Evolutionary conservation across 2,797 vertebrate genomes (phyloP).

Genomic region (Falco rusticolus): DNA sequence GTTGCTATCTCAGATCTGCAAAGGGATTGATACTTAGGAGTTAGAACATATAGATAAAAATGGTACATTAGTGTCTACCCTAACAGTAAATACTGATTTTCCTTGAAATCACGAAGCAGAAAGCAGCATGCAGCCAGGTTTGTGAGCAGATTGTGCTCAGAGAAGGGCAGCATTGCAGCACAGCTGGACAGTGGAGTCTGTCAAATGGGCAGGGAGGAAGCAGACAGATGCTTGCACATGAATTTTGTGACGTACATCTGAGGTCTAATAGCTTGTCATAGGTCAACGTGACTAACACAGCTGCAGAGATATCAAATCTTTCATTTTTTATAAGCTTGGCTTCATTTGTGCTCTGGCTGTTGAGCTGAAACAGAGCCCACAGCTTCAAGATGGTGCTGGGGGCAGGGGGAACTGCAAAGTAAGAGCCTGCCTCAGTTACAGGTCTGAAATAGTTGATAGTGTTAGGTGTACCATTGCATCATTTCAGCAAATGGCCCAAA

Average conservation of each 20-base stretch:
- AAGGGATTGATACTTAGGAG: background rate
- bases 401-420: too few species aligned
- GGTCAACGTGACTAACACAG: background rate
- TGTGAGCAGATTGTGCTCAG: background rate
- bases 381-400: background rate
- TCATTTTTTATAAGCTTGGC: background rate
- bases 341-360: background rate
- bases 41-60: background rate
- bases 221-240: rapidly evolving
- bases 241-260: background rate
- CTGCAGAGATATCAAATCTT: background rate
- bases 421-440: background rate
- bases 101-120: background rate
- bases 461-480: background rate
- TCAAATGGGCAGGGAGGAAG: background rate
- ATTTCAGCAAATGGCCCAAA: background rate
- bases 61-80: background rate
- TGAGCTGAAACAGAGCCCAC: background rate
- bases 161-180: background rate
- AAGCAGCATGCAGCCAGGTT: background rate
- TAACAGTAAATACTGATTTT: background rate
- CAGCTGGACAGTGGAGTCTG: too few species aligned
- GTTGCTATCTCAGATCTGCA: background rate
- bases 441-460: background rate
- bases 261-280: background rate